Base-by-base conservation (phyloP, 2,888 invertebrate species). In the Brachyopa scutellaris region DNA sequence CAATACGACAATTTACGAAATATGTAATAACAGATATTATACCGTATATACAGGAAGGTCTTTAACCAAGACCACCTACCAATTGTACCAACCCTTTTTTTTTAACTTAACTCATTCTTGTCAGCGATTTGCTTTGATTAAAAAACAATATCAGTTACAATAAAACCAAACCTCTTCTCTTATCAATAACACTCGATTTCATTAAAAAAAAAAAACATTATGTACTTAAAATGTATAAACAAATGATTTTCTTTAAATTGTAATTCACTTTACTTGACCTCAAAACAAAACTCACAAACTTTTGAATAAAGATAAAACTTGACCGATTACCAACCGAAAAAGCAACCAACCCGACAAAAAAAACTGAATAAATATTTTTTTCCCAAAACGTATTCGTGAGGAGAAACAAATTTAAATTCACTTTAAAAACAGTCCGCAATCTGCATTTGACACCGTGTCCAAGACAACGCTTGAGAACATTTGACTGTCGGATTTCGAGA, bases 231-330 rank as follows among this genome's bases (percentile, higher is more conserved):
- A 9, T 38, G n/a, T 23, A 13, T 36, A 36, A 29, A 33, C 55
- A 57, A 57, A 57, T 36, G 7, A 33, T 51, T 33, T 49, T 49
- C 47, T 13, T 2, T 21, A 42, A 26, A 26, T 26, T 26, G 26
- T 47, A 53, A 17, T 62, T 29, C 13, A 64, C 23, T 51, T 51
- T 40, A 53, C 19, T 31, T 53, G 66, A 53, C 66, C 66, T 53
- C 36, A 36, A 67, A 69, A 40, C 19, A 33, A 9, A 19, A 21
- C 21, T 45, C 5, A 38, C 23, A 49, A 57, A 36, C 21, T 55
- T 33, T 15, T n/a, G 13, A 26, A 66, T 21, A 13, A 31, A 59
- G 59, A 79, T 53, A 79, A 47, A 47, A 55, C 55, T 29, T 70
- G 33, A 67, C 67, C 55, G 55, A 67, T 67, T 51, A 64, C 4